phyloP scores from a whole-genome alignment of 2,797 vertebrate genomes.

The Cygnus olor region DNA sequence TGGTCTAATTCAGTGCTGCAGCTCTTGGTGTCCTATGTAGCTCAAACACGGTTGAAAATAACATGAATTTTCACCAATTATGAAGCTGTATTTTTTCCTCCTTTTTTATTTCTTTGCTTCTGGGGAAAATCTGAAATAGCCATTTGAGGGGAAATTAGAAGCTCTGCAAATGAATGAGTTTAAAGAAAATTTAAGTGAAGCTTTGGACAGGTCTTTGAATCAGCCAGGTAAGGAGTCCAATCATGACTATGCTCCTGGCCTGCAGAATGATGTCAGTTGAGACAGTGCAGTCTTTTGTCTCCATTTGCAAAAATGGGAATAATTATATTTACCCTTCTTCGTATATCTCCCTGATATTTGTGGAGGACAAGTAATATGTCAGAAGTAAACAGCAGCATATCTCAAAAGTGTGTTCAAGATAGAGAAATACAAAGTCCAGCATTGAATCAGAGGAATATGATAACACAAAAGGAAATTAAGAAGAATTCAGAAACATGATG shows the following conservation, averaged over 20 bases:
- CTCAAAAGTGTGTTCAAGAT: background rate
- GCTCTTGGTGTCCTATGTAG: background rate
- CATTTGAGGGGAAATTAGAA: background rate
- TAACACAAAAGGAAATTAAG: background rate
- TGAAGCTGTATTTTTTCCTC: background rate
- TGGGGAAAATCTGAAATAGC: background rate
- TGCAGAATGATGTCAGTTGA: background rate
- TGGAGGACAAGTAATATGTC: background rate
- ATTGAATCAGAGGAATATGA: background rate
- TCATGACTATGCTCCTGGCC: background rate
- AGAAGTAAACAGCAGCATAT: background rate
- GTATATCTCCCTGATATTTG: background rate
- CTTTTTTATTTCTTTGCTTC: background rate
- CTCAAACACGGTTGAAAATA: background rate
- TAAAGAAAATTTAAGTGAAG: background rate
- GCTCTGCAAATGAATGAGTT: background rate
- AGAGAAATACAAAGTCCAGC: background rate
- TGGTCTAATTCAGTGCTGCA: background rate
- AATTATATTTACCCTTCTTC: background rate
- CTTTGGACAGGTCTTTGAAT: background rate
- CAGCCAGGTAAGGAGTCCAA: background rate
- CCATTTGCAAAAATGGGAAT: background rate
- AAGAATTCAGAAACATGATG: conserved; percentile 11
- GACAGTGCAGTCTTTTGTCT: background rate
- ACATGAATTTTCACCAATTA: background rate